Percentiles rank a stretch among this genome's conserved stretches.
Evolutionary conservation across 23 tunicate genomes (phyloP).

Genomic region (Ascidia mentula): DNA sequence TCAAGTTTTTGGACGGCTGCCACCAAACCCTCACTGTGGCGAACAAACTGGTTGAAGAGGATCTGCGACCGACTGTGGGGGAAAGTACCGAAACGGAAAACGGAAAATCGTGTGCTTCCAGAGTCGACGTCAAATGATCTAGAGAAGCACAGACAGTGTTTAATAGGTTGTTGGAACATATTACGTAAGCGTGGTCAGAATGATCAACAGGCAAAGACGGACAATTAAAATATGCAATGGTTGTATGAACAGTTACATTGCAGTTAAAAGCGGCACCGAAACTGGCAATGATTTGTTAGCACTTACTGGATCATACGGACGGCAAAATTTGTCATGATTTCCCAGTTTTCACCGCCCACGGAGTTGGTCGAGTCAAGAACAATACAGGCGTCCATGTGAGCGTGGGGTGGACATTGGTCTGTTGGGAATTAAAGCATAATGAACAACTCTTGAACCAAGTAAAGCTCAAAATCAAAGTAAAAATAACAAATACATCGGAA

Average conservation of each 20-base stretch:
- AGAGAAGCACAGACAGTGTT: too few species aligned
- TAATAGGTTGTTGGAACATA: too few species aligned
- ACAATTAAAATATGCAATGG: too few species aligned
- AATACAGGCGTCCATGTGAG: background rate
- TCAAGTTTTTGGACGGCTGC: background rate
- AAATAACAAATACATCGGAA: too few species aligned
- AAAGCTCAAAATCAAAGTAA: too few species aligned
- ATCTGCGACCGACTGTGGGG: background rate
- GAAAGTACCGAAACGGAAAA: conserved; percentile 12
- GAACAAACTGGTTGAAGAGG: background rate
- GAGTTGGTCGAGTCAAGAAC: background rate
- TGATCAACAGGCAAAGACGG: too few species aligned
- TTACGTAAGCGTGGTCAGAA: too few species aligned
- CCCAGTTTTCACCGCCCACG: background rate
- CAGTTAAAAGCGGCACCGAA: too few species aligned
- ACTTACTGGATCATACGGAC: background rate
- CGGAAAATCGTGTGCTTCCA: background rate
- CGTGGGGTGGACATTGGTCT: background rate
- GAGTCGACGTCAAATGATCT: background rate
- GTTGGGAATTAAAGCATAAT: background rate
- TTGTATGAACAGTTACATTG: too few species aligned
- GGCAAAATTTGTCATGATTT: background rate
- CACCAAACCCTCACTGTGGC: background rate
- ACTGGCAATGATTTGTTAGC: too few species aligned
- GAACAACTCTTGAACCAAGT: too few species aligned